Evolutionary conservation across 2,797 vertebrate species (phyloP).

Genomic region (Nyctibius grandis): DNA sequence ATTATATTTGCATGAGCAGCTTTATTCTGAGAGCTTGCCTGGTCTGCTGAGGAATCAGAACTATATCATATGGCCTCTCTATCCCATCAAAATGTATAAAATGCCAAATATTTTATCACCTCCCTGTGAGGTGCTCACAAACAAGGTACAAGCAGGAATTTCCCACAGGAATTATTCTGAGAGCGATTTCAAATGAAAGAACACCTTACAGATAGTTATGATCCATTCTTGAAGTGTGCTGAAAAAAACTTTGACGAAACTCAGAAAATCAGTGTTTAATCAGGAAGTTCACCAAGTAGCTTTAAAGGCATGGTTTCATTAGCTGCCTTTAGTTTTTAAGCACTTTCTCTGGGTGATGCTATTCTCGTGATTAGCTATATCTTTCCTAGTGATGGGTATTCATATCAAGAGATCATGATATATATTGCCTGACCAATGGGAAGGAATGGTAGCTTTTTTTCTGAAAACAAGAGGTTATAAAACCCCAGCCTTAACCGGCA

Average conservation of each 20-base stretch:
- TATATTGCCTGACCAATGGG: background rate
- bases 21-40: background rate
- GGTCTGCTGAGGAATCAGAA: background rate
- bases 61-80: background rate
- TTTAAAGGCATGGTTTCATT: background rate
- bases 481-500: background rate
- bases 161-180: background rate
- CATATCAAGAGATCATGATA: background rate
- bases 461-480: background rate
- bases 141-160: background rate
- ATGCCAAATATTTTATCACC: background rate
- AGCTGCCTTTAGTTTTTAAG: background rate
- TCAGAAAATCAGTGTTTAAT: background rate
- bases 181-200: background rate
- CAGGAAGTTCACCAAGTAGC: background rate
- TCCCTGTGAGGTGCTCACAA: background rate
- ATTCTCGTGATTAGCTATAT: background rate
- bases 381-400: background rate
- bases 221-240: background rate
- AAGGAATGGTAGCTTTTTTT: background rate
- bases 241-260: background rate
- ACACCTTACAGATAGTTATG: background rate
- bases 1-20: background rate
- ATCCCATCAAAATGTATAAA: background rate
- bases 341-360: background rate